phyloP scores from a whole-genome alignment of 2,888 invertebrate genomes.

The Ganaspis brasiliensis region DNA sequence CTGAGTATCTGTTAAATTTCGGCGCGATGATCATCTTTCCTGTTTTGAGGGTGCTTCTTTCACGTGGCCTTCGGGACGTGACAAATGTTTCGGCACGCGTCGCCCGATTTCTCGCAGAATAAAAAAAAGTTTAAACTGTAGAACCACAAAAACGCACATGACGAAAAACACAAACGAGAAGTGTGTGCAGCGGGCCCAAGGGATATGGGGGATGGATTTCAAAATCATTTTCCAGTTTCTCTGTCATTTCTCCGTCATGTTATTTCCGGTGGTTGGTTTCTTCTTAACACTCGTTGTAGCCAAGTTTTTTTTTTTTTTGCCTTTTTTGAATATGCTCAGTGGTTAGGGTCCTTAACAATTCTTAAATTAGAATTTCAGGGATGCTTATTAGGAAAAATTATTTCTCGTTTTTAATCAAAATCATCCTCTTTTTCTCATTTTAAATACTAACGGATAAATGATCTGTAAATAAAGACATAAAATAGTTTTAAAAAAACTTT shows the following conservation, averaged over 20 bases:
- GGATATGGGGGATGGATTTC: constrained; percentile 43
- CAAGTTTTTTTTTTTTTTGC: not conserved
- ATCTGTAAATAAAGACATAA: too few relatives aligned
- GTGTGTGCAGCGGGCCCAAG: not conserved
- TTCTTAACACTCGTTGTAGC: constrained; percentile 16
- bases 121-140: constrained; percentile 14
- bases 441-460: too few relatives aligned
- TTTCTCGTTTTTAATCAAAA: too few relatives aligned
- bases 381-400: constrained; percentile 33
- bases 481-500: too few relatives aligned
- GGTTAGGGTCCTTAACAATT: constrained; percentile 6
- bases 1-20: not conserved
- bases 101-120: constrained; percentile 19
- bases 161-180: constrained; percentile 37
- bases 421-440: too few relatives aligned
- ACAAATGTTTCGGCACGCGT: constrained; percentile 49
- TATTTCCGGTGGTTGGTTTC: constrained; percentile 32
- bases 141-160: constrained; percentile 34
- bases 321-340: not conserved
- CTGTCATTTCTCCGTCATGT: constrained; percentile 29
- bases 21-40: not conserved
- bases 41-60: constrained; percentile 7
- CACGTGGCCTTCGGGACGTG: constrained; percentile 26
- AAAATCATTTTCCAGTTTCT: constrained; percentile 38
- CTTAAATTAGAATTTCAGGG: constrained; percentile 11